Conservation (phyloP, 2,797 vertebrate genomes). For the Muraenolepis orangiensis region DNA sequence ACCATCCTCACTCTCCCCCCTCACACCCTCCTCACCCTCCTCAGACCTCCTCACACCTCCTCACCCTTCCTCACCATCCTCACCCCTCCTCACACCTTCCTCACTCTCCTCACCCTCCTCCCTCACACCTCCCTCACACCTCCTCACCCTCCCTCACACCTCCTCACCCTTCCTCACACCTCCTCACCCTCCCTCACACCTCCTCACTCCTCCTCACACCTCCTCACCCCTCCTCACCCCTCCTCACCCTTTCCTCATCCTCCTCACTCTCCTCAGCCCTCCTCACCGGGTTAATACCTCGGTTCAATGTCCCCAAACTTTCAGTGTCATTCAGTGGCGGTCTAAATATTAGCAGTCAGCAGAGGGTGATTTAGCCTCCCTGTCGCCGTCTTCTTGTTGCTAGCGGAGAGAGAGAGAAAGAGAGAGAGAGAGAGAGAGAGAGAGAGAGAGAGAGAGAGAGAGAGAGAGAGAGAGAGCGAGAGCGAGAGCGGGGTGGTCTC, state of each 20-base stretch:
- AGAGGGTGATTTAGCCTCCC: conserved; percentile 48
- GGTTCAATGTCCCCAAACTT: no score
- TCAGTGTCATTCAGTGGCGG: no score
- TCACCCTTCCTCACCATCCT: background rate
- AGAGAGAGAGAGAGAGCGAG: no score
- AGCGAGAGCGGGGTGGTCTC: conserved; percentile 33
- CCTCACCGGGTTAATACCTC: no score
- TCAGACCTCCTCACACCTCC: background rate
- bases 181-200: conserved; percentile 4
- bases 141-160: no score
- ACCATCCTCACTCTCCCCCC: background rate
- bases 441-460: no score
- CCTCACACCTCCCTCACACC: background rate
- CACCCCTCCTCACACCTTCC: background rate
- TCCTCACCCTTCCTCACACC: background rate
- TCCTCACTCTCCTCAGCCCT: conserved; percentile 7
- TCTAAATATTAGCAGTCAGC: conserved; percentile 70
- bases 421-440: no score
- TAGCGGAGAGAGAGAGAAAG: no score
- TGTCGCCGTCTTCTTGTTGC: no score
- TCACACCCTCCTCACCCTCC: no score
- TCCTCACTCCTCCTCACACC: background rate
- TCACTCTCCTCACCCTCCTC: background rate
- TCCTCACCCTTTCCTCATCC: conserved; percentile 15
- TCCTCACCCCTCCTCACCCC: conserved; percentile 8